Conservation (phyloP, 2,888 invertebrate species). For the Philopedon plagiatum region DNA sequence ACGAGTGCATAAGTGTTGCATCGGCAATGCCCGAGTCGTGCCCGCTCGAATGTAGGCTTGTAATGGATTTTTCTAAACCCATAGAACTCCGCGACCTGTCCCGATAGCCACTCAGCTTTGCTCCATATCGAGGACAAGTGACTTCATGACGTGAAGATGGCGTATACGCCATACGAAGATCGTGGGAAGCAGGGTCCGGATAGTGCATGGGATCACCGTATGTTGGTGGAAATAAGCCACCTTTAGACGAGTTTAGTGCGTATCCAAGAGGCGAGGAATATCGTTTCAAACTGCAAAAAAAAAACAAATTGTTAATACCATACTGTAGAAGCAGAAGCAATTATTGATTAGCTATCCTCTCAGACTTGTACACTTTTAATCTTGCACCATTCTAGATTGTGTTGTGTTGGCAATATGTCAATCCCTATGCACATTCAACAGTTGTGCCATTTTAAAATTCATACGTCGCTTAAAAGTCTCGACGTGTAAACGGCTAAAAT, state of each 20-base stretch:
- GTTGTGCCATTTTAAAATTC: too few species aligned
- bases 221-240: conserved; percentile 67
- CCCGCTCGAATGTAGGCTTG: conserved; percentile 86
- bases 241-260: conserved; percentile 64
- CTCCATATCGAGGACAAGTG: conserved; percentile 59
- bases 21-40: conserved; percentile 84
- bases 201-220: conserved; percentile 67
- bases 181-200: conserved; percentile 60
- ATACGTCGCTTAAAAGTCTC: too few species aligned
- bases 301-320: too few species aligned
- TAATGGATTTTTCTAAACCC: conserved; percentile 80
- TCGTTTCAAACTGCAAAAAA: conserved; percentile 58
- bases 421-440: too few species aligned
- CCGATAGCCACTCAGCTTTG: conserved; percentile 54
- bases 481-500: too few species aligned
- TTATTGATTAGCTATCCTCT: too few species aligned
- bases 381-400: too few species aligned
- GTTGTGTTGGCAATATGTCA: too few species aligned
- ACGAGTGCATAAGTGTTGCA: conserved; percentile 68
- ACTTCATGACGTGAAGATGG: conserved; percentile 57
- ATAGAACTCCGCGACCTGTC: conserved; percentile 63
- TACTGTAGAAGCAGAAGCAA: too few species aligned
- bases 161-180: conserved; percentile 60
- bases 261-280: conserved; percentile 64
- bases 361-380: too few species aligned